These are phyloP conservation scores for Chloroceryle aenea DNA, from an alignment of 2,113 vertebrate genomes.

Conservation along the genomic window DNA sequence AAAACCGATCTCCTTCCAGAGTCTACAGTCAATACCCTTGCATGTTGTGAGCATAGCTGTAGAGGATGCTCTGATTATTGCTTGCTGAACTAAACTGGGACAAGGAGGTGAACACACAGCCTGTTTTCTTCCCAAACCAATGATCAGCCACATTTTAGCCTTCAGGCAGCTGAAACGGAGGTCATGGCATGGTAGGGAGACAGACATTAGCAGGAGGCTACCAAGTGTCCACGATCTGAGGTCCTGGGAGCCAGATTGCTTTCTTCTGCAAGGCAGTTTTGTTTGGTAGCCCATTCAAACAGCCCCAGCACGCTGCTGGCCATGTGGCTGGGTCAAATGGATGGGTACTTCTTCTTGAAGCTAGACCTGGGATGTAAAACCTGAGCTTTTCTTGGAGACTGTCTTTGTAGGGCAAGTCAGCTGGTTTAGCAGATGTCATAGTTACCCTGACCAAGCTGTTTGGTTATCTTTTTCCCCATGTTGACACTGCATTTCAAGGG, in stretches of 20 bases:
- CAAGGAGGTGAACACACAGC: not conserved
- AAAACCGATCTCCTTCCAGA: not conserved
- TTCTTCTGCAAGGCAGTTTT: not conserved
- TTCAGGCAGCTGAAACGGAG: not conserved
- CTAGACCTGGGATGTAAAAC: not conserved
- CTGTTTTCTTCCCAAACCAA: not conserved
- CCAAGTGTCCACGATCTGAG: accelerated
- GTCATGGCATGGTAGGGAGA: not conserved
- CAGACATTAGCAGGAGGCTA: not conserved
- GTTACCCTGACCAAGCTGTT: not conserved
- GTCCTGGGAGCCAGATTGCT: not conserved
- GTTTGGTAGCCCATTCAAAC: not conserved
- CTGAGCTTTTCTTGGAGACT: not conserved
- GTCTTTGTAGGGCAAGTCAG: not conserved
- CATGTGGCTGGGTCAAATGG: not conserved
- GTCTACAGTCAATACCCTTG: not conserved
- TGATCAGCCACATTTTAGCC: not conserved
- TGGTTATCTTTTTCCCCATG: not conserved
- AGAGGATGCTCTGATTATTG: not conserved
- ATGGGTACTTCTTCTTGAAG: not conserved
- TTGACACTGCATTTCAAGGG: not conserved
- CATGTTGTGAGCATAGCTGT: not conserved
- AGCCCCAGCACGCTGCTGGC: not conserved
- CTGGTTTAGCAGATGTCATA: not conserved
- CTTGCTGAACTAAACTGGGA: not conserved